Evolutionary conservation across 2,888 invertebrate species (phyloP), one percentile per base, ranked within the genome.

Genomic region (Leistus spinibarbis): DNA sequence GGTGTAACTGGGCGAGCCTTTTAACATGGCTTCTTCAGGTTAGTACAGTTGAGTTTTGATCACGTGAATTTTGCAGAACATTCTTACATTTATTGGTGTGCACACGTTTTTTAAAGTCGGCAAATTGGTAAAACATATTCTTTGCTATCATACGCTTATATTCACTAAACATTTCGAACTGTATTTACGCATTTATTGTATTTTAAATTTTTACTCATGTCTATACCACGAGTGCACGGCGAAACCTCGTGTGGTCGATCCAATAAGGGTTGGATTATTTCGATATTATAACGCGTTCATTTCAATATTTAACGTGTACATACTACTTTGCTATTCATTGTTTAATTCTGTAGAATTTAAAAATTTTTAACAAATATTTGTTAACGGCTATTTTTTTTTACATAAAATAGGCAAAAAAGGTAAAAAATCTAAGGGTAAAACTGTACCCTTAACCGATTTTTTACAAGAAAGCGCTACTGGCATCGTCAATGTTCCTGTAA

Each of bases 371-470:
- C 27, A 7, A 13, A 10, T 76, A 19, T 17, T 62, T 63, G 70
- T 69, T 65, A 27, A 27, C 17, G 56, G 57, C 17, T 77, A 69
- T 76, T 76, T 78, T 72, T 54, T 71, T 9, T 23, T 27, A 64
- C 62, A 64, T 78, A 69, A 84, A 81, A 70, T 88, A 94, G 93
- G 90, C 87, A 95, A 93, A 90, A 95, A 93, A 89, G 91, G 89
- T 85, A 95, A 93, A 89, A 96, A 94, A 89, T 89, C 89, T 86
- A 95, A 95, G 89, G 94, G 94, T 85, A 93, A 92, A 84, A 93
- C 93, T 78, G 86, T 96, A 82, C 90, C 91, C 80, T 88, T 97
- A 82, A 94, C 91, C 85, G 92, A 93, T 82, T 96, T 97, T 85
- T 88, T 96, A 80, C 91, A 92, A 78, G 92, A 92, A 83, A 84